A percentile compares a stretch with the other conserved stretches of the same genome.
Evolutionary conservation across 2,797 vertebrate species (phyloP).

Genomic region (Bradypodion pumilum): DNA sequence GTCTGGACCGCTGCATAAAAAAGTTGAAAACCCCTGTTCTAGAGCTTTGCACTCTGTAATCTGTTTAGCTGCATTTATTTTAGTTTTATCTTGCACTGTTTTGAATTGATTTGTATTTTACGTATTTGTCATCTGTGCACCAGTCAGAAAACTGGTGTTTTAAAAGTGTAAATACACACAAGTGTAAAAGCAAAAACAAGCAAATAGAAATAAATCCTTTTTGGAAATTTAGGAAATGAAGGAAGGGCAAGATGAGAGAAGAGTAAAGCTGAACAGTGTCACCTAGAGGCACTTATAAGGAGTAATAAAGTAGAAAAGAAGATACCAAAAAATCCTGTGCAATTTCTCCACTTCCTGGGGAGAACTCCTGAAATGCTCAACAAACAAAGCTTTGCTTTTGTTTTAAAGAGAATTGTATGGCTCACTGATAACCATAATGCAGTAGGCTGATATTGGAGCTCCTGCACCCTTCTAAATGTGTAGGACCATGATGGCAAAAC

Average conservation of each 20-base stretch:
- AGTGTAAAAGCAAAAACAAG: not conserved
- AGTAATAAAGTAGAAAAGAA: too few species aligned
- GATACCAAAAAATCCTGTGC: too few species aligned
- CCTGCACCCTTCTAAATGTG: not conserved
- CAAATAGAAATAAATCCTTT: not conserved
- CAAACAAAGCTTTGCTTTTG: not conserved
- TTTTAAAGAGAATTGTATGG: not conserved
- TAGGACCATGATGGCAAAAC: too few species aligned
- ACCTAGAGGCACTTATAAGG: constrained; percentile 40
- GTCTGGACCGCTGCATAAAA: too few species aligned
- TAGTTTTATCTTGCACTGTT: not conserved
- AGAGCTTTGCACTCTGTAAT: not conserved
- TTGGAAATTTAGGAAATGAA: not conserved
- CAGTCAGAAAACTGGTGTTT: not conserved
- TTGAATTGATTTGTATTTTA: not conserved
- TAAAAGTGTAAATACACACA: not conserved
- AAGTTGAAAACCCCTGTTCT: too few species aligned
- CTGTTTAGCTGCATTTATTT: not conserved
- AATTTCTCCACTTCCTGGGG: too few species aligned
- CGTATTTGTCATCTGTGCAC: not conserved
- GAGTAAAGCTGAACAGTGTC: constrained; percentile 42
- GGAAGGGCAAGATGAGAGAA: not conserved
- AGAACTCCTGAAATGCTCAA: not conserved
- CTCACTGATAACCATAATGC: not conserved
- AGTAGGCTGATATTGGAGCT: not conserved